Base-by-base conservation (phyloP, 2,888 invertebrate genomes). In the Brenthis daphne region DNA sequence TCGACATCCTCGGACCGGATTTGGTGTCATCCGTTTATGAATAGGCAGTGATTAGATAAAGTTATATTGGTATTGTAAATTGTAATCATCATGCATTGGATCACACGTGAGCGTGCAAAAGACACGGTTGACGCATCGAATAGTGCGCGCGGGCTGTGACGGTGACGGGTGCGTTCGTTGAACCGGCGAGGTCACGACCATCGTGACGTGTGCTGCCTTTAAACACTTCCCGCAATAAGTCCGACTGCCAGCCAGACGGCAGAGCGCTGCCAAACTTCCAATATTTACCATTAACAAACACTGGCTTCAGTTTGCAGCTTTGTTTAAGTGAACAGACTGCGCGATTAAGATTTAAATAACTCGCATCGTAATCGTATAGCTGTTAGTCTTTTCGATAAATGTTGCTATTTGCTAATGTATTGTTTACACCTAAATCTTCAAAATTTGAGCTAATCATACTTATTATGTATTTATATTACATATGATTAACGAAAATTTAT, bases 141-240 rank as follows among this genome's bases (percentile, higher is more conserved):
- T 79, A 73, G 76, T 81, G 85, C 76, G 82, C 82, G 86, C 81
- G 78, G 64, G 78, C 85, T 83, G 87, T 87, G 89, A 86, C 88
- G 87, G 77, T 78, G 79, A 76, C 78, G 79, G 79, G 83, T 78
- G 82, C 90, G 92, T 90, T 87, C 92, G 88, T 92, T 92, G 92
- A 92, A 90, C 92, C 86, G 84, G 72, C 85, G 92, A 89, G 92
- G 90, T 92, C 92, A 92, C 88, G 90, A 90, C 86, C 90, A 88
- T 75, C 81, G 83, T 88, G 88, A 87, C 87, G 88, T 84, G 85
- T 80, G 79, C 79, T 71, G 81, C 79, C 81, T 81, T 81, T 80
- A 77, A 83, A 82, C 80, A 81, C 83, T 82, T 80, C 80, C 80
- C 81, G 80, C 80, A 79, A 71, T 69, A 65, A 72, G 74, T 68